These are phyloP conservation scores for Chloroceryle aenea DNA, from an alignment of 2,113 vertebrate genomes.

Conservation along the genomic window DNA sequence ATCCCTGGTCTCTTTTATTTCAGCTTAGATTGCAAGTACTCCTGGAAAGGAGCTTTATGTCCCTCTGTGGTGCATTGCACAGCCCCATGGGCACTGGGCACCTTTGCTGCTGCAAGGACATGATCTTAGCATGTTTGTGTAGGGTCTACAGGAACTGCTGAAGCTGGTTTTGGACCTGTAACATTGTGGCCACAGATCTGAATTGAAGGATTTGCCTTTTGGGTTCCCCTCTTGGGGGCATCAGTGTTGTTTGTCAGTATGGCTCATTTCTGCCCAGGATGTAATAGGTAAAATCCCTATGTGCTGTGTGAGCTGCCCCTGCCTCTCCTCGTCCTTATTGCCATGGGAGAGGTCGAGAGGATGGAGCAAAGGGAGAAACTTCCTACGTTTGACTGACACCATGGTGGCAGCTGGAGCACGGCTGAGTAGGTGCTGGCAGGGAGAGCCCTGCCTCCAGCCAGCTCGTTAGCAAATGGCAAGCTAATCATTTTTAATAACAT, in stretches of 20 bases:
- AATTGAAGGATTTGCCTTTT: neutral
- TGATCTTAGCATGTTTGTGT: rapidly evolving
- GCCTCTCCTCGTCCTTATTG: neutral
- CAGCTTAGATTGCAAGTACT: neutral
- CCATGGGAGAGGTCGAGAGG: neutral
- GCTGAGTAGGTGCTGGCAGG: neutral
- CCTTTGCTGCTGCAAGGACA: neutral
- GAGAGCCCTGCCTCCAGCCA: neutral
- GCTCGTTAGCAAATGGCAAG: neutral
- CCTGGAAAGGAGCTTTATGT: neutral
- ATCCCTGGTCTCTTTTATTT: neutral
- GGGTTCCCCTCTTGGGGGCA: neutral
- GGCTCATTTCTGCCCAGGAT: neutral
- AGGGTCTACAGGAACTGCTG: neutral
- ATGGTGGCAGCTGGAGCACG: rapidly evolving
- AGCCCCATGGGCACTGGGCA: rapidly evolving
- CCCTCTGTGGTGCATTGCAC: neutral
- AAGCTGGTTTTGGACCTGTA: neutral
- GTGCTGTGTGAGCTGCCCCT: neutral
- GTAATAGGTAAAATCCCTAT: neutral
- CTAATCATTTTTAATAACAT: neutral
- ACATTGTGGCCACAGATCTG: neutral
- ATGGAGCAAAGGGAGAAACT: neutral
- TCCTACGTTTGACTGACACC: rapidly evolving
- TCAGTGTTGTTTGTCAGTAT: neutral